phyloP scores from a whole-genome alignment of 2,797 vertebrate species.

The Arrhamphus sclerolepis region DNA sequence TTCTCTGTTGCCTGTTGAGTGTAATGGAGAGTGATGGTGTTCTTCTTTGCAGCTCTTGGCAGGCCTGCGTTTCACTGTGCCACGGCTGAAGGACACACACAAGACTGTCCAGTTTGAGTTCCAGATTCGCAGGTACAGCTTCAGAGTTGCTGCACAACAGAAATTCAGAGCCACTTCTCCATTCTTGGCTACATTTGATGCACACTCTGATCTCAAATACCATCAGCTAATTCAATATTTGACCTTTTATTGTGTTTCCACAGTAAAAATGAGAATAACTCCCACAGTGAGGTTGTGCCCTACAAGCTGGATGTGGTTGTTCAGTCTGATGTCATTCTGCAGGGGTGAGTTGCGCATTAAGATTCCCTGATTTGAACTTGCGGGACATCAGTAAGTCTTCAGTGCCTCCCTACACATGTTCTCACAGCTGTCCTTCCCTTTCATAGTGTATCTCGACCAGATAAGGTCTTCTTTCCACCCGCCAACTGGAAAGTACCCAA shows the following conservation, averaged over 20 bases:
- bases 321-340: constrained; percentile 84
- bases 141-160: neutral
- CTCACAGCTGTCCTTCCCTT: constrained; percentile 35
- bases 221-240: constrained; percentile 24
- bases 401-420: constrained; percentile 21
- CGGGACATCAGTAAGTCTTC: constrained; percentile 26
- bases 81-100: constrained; percentile 85
- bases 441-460: constrained; percentile 89
- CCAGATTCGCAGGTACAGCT: constrained; percentile 89
- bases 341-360: constrained; percentile 83
- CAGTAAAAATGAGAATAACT: constrained; percentile 96
- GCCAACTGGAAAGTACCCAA: constrained; percentile 84
- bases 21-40: constrained; percentile 8
- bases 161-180: neutral
- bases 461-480: constrained; percentile 86
- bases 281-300: constrained; percentile 86
- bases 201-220: neutral
- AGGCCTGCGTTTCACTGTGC: constrained; percentile 90
- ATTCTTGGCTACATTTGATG: too few relatives aligned
- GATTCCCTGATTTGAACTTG: constrained; percentile 44
- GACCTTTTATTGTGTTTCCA: constrained; percentile 30
- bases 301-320: constrained; percentile 87
- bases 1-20: neutral
- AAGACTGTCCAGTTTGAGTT: constrained; percentile 89
- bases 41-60: constrained; percentile 83